Evolutionary conservation across 2,113 vertebrate species (phyloP).

Genomic region (Dasyurus viverrinus): DNA sequence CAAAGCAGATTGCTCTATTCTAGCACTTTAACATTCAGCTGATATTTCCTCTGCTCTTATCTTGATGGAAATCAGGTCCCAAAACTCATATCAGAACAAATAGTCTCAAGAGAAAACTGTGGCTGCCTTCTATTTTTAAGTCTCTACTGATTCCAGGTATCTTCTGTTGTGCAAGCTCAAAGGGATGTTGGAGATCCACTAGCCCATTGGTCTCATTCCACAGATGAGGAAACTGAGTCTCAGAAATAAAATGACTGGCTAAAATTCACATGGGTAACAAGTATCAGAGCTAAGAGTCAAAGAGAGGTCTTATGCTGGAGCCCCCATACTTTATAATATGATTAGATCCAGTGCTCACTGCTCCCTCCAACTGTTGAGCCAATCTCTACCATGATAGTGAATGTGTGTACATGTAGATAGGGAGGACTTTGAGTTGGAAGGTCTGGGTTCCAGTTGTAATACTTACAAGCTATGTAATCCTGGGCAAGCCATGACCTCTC

Average conservation of each 20-base stretch:
- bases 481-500: neutral
- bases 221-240: neutral
- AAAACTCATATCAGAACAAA: conserved; percentile 1
- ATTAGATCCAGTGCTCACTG: neutral
- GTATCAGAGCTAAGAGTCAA: neutral
- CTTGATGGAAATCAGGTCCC: neutral
- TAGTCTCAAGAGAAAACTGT: conserved; percentile 41
- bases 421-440: neutral
- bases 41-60: neutral
- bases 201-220: neutral
- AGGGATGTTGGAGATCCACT: neutral
- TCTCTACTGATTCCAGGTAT: neutral
- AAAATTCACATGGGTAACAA: neutral
- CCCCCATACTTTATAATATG: neutral
- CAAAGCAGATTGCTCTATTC: fast-evolving
- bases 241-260: neutral
- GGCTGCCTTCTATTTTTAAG: conserved; percentile 68
- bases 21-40: neutral
- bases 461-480: neutral
- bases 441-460: neutral
- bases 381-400: neutral
- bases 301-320: neutral
- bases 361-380: neutral
- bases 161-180: neutral
- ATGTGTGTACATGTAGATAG: neutral